Evolutionary conservation across 2,888 invertebrate genomes (phyloP), one percentile per base, ranked within the genome.

Genomic region (Ichneumon xanthorius): DNA sequence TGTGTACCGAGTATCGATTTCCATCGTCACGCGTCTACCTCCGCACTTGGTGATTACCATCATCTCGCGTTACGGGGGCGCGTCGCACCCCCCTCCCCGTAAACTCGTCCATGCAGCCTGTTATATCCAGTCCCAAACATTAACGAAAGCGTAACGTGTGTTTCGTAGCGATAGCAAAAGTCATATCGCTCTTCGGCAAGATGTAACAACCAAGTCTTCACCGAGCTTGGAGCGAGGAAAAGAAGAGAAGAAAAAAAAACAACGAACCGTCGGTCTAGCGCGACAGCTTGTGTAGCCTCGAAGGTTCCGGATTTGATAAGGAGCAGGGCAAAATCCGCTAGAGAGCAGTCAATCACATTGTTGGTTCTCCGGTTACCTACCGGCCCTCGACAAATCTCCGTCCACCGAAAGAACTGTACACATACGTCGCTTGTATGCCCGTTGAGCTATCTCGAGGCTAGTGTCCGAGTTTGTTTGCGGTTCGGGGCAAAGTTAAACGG

Each of bases 1-100:
- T 76, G 79, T 70, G 73, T 80, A 84, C 78, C 82, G 83, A 87
- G 87, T 89, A 89, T 89, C 87, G 89, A 89, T 89, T 89, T 86
- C 87, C 86, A 86, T 86, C 88, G 88, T 86, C 88, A 87, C 86
- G 81, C 87, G 80, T 86, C 87, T 86, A 88, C 85, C 84, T 88
- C 88, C 86, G 82, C 70, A 80, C 58, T 82, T 79, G 45, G 77
- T 78, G 85, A 89, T 89, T 87, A 87, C 85, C 87, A 89, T 89
- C 88, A 87, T 87, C 87, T 88, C 85, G 86, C 87, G 85, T 88
- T 87, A 87, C 87, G 72, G 76, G 87, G 84, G 86, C 81, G 78
- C 68, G 80, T 82, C 65, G 61, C 68, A 85, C 82, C 86, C 81
- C 72, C 75, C 75, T 83, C 61, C 68, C 33, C 45, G 73, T 58